Conservation (phyloP, 37 sponge, comb jelly and placozoan species). For the Crambe crambe region DNA sequence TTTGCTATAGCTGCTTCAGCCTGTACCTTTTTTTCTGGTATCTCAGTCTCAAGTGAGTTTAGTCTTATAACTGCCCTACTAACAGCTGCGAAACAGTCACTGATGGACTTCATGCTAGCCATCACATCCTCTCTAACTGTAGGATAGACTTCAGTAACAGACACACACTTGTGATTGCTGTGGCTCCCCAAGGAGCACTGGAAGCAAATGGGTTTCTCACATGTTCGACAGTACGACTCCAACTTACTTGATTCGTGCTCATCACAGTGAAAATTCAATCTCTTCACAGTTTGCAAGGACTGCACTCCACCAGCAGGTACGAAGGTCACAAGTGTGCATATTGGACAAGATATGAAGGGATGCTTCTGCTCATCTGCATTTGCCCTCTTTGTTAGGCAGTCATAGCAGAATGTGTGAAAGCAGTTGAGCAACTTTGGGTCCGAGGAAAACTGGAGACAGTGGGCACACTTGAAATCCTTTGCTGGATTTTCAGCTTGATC, state of each 20-base stretch:
- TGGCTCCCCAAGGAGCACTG: neutral
- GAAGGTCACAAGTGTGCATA: neutral
- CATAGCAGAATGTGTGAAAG: neutral
- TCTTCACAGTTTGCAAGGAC: neutral
- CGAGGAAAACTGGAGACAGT: neutral
- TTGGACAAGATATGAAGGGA: neutral
- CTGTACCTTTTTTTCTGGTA: neutral
- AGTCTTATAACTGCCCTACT: neutral
- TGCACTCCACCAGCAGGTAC: neutral
- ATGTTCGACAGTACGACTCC: neutral
- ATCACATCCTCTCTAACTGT: neutral
- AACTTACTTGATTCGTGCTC: neutral
- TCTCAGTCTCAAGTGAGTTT: neutral
- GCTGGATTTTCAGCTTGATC: neutral
- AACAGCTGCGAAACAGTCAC: neutral
- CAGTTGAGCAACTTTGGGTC: neutral
- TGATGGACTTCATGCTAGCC: neutral
- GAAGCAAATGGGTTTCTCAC: neutral
- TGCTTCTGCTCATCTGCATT: neutral
- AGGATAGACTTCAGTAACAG: neutral
- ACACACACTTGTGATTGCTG: neutral
- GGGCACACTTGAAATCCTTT: neutral
- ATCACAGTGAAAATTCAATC: neutral
- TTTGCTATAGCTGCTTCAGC: neutral
- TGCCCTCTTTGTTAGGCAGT: neutral